Conservation (phyloP, 2,888 invertebrate species). For the Xestobium rufovillosum region DNA sequence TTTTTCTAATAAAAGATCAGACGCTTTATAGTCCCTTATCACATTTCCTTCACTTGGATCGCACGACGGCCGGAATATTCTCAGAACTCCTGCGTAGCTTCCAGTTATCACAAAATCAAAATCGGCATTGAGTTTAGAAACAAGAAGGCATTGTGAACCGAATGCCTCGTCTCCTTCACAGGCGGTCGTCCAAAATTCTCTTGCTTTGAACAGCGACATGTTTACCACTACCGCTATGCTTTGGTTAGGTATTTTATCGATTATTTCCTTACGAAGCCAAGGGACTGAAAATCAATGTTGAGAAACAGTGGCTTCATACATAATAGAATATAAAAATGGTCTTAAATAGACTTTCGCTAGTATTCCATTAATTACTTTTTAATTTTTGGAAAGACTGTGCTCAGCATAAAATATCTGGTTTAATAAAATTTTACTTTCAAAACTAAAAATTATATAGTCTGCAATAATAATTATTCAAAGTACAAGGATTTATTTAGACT, state of each 20-base stretch:
- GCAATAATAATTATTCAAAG: too few species aligned
- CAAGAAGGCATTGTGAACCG: conserved; percentile 46
- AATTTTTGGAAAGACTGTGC: too few species aligned
- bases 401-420: too few species aligned
- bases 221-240: conserved; percentile 12
- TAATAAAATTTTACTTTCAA: too few species aligned
- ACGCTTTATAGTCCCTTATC: conserved; percentile 46
- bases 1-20: conserved; percentile 70
- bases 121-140: conserved; percentile 48
- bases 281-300: too few species aligned
- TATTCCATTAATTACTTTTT: too few species aligned
- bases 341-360: too few species aligned
- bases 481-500: too few species aligned
- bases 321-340: too few species aligned
- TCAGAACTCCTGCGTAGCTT: conserved; percentile 71
- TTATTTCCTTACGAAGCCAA: conserved; percentile 6
- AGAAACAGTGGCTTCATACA: too few species aligned
- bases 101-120: conserved; percentile 73
- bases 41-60: conserved; percentile 41
- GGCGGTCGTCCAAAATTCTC: conserved; percentile 80
- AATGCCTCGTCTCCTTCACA: conserved; percentile 55
- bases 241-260: neutral
- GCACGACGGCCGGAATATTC: conserved; percentile 62
- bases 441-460: too few species aligned
- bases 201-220: conserved; percentile 91